A percentile compares a stretch with the other conserved stretches of the same genome.
Evolutionary conservation across 2,888 invertebrate species (phyloP).

Genomic region (Achlya flavicornis): DNA sequence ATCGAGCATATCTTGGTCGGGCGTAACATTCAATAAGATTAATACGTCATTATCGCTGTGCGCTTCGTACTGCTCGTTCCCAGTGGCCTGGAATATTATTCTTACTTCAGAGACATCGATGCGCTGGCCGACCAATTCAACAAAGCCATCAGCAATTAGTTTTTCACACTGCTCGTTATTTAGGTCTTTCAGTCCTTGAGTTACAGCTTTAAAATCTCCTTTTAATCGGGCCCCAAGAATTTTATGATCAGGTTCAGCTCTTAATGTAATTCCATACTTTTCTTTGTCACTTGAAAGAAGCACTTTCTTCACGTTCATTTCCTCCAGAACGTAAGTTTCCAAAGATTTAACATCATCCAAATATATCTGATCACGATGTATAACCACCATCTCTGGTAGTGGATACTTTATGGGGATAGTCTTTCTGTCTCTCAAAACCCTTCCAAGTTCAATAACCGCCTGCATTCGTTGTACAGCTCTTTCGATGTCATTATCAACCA

Average conservation of each 20-base stretch:
- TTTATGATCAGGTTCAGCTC: constrained; percentile 98
- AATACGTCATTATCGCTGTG: constrained; percentile 95
- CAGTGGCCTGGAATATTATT: constrained; percentile 90
- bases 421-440: constrained; percentile 95
- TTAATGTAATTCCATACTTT: constrained; percentile 94
- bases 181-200: constrained; percentile 90
- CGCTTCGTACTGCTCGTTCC: constrained; percentile 91
- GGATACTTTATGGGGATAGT: constrained; percentile 98
- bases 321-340: constrained; percentile 94
- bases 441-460: constrained; percentile 95
- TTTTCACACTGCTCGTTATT: constrained; percentile 91
- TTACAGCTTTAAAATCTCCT: constrained; percentile 94
- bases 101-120: constrained; percentile 91
- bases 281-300: constrained; percentile 94
- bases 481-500: constrained; percentile 94
- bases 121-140: constrained; percentile 89
- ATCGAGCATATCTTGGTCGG: constrained; percentile 94
- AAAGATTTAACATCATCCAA: constrained; percentile 91
- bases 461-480: constrained; percentile 96
- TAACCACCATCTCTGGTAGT: constrained; percentile 96
- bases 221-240: constrained; percentile 94
- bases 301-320: constrained; percentile 95
- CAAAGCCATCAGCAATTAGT: constrained; percentile 87
- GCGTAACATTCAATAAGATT: constrained; percentile 94
- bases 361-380: constrained; percentile 92